Conservation (phyloP, 2,888 invertebrate genomes). For the Lathronympha strigana region DNA sequence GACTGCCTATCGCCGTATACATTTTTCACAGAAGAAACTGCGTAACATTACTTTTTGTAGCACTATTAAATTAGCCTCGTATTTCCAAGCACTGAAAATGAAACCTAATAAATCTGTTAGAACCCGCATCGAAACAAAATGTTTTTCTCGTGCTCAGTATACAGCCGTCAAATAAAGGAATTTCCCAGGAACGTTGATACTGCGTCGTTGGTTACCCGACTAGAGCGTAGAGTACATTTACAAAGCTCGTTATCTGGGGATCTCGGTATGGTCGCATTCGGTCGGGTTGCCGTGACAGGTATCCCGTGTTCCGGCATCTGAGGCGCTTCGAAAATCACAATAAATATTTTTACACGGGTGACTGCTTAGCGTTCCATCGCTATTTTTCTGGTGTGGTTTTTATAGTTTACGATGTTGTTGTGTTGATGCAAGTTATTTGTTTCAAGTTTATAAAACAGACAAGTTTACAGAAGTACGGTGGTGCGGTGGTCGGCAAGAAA, state of each 20-base stretch:
- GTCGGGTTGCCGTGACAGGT: constrained; percentile 49
- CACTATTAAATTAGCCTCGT: constrained; percentile 5
- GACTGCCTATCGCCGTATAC: not conserved
- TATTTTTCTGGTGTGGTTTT: constrained; percentile 38
- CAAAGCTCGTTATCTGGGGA: constrained; percentile 16
- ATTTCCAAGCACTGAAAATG: constrained; percentile 3
- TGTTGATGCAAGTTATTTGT: not conserved
- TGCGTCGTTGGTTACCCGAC: constrained; percentile 28
- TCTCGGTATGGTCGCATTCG: constrained; percentile 24
- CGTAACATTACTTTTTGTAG: not conserved
- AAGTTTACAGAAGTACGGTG: no score
- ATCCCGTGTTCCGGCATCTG: constrained; percentile 53
- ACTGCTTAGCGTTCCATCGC: constrained; percentile 51
- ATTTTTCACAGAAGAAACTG: not conserved
- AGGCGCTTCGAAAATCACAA: constrained; percentile 57
- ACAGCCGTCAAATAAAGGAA: constrained; percentile 38
- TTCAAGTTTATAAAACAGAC: no score
- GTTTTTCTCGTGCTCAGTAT: constrained; percentile 21
- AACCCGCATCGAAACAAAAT: constrained; percentile 33
- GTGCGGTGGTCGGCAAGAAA: no score
- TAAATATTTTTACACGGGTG: constrained; percentile 62
- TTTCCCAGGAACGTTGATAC: constrained; percentile 30
- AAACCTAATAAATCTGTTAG: constrained; percentile 34
- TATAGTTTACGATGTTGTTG: not conserved
- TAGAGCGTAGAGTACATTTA: not conserved